These are phyloP conservation scores for Vipera latastei DNA, from an alignment of 2,797 vertebrate genomes.

Conservation along the genomic window DNA sequence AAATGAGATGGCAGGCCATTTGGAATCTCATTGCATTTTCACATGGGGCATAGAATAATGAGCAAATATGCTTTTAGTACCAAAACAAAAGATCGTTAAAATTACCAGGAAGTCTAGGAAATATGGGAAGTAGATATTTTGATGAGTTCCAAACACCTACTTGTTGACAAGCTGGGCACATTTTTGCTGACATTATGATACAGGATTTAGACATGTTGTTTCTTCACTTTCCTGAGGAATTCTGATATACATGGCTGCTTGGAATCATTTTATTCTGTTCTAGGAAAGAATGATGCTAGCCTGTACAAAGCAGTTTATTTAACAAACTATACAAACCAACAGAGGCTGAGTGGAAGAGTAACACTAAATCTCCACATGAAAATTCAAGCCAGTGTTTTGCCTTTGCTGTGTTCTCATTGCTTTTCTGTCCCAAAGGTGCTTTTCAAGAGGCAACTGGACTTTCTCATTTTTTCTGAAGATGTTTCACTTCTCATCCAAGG, in stretches of 20 bases:
- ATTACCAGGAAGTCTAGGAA: not conserved
- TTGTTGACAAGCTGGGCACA: not conserved
- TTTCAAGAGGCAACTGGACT: too few species aligned
- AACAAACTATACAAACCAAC: not conserved
- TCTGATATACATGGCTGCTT: not conserved
- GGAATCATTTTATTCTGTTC: not conserved
- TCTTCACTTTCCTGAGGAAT: not conserved
- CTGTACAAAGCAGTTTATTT: not conserved
- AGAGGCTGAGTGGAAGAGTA: not conserved
- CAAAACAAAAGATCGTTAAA: not conserved
- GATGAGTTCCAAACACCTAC: not conserved
- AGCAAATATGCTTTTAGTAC: not conserved
- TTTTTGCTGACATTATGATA: too few species aligned
- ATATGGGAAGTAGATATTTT: not conserved
- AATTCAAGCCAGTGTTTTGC: not conserved
- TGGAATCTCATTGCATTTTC: not conserved
- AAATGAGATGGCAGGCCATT: not conserved
- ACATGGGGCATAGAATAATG: not conserved
- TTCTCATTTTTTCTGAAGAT: too few species aligned
- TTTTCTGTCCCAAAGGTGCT: too few species aligned
- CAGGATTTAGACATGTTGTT: not conserved
- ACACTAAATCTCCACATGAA: not conserved
- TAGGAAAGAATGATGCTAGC: slow-evolving; percentile 15
- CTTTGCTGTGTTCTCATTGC: not conserved
- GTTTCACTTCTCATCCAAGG: too few species aligned